A percentile compares a stretch with the other conserved stretches of the same genome.
Evolutionary conservation across 2,888 invertebrate genomes (phyloP).

Genomic region (Drosophila prostipennis): DNA sequence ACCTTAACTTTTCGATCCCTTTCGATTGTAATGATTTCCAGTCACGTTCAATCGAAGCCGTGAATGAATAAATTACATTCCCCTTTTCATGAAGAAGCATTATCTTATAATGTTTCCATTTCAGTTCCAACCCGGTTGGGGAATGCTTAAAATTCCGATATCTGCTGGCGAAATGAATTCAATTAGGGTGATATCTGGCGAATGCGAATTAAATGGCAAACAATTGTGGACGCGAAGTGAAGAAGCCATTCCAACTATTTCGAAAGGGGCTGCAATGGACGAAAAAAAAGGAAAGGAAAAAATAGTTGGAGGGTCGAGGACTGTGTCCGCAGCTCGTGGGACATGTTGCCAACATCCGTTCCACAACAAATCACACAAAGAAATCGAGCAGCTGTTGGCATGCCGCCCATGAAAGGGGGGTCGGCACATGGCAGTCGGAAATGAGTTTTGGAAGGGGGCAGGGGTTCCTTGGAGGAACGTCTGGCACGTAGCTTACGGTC

Average conservation of each 20-base stretch:
- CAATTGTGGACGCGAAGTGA: constrained; percentile 10
- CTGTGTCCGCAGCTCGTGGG: constrained; percentile 56
- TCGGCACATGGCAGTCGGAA: constrained; percentile 13
- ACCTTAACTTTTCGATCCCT: constrained; percentile 10
- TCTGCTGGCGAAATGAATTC: constrained; percentile 39
- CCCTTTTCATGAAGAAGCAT: constrained; percentile 12
- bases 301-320: constrained; percentile 27
- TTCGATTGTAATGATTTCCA: constrained; percentile 15
- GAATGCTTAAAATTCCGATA: constrained; percentile 22
- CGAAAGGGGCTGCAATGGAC: constrained; percentile 1
- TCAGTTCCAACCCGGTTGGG: background rate
- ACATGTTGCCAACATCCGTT: constrained; percentile 70
- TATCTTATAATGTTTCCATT: constrained; percentile 31
- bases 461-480: constrained; percentile 14
- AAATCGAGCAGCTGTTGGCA: constrained; percentile 41
- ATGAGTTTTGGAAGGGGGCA: background rate
- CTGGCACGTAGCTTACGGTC: constrained; percentile 67
- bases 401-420: constrained; percentile 30
- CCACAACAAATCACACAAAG: constrained; percentile 60
- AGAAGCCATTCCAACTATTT: constrained; percentile 21
- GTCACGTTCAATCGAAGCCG: constrained; percentile 34
- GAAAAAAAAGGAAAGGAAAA: background rate
- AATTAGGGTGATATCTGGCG: constrained; percentile 33
- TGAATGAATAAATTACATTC: constrained; percentile 40
- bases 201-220: constrained; percentile 30